Percentiles rank a stretch among this genome's conserved stretches.
These are phyloP conservation scores for Heliconius sara DNA, from an alignment of 2,888 invertebrate species.

Conservation along the genomic window DNA sequence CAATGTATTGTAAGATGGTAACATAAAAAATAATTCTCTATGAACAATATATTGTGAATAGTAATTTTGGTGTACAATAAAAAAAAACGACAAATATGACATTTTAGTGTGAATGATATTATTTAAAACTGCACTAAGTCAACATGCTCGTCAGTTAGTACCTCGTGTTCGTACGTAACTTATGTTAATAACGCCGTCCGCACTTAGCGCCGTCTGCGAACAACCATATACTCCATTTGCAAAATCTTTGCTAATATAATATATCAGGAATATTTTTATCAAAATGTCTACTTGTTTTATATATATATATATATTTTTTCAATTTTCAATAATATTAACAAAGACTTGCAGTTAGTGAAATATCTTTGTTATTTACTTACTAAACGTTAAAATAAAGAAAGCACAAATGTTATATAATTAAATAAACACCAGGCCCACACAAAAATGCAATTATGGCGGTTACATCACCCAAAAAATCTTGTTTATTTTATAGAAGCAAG, in stretches of 20 bases:
- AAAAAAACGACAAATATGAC: slow-evolving; percentile 18
- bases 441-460: slow-evolving; percentile 75
- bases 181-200: slow-evolving; percentile 69
- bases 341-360: slow-evolving; percentile 18
- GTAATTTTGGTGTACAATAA: neutral
- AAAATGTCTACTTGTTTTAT: neutral
- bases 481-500: slow-evolving; percentile 57
- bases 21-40: neutral
- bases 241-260: slow-evolving; percentile 42
- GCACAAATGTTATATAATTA: slow-evolving; percentile 23
- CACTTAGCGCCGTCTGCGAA: slow-evolving; percentile 82
- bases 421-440: slow-evolving; percentile 47
- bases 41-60: neutral
- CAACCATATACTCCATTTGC: slow-evolving; percentile 71
- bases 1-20: slow-evolving; percentile 17
- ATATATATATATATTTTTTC: neutral
- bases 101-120: neutral
- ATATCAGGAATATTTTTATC: neutral
- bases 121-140: slow-evolving; percentile 70
- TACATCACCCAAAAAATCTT: slow-evolving; percentile 77
- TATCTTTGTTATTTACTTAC: slow-evolving; percentile 10
- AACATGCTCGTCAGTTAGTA: slow-evolving; percentile 78
- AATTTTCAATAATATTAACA: slow-evolving; percentile 19
- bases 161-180: slow-evolving; percentile 76
- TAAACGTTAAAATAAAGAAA: slow-evolving; percentile 21